Conservation (phyloP, 2,888 invertebrate species). For the Spisula subtruncata region DNA sequence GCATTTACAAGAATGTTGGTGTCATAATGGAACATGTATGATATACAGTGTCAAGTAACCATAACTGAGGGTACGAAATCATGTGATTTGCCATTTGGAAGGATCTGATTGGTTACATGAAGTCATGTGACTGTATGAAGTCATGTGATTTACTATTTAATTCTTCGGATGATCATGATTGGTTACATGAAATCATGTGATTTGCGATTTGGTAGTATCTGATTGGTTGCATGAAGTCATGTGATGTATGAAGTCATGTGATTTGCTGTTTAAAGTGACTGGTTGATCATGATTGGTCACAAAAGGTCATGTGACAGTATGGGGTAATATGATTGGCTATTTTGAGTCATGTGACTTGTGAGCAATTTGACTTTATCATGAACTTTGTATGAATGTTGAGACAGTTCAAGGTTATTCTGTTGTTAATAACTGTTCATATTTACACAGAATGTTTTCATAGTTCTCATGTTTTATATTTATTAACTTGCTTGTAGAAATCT, state of each 20-base stretch:
- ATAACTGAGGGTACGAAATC: too few species aligned
- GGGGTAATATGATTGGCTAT: not conserved
- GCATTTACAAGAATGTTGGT: not conserved
- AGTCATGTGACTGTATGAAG: slow-evolving; percentile 8
- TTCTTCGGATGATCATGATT: not conserved
- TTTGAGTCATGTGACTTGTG: too few species aligned
- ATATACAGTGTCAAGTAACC: not conserved
- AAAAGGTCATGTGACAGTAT: not conserved
- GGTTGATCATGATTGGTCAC: not conserved
- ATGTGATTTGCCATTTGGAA: not conserved
- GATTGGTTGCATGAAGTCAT: slow-evolving; percentile 11
- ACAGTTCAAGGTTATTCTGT: too few species aligned
- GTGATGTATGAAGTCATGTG: slow-evolving; percentile 5
- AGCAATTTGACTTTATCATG: too few species aligned
- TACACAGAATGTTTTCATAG: too few species aligned
- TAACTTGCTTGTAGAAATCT: too few species aligned
- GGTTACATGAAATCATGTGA: not conserved
- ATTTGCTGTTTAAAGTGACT: not conserved
- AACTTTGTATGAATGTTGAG: too few species aligned
- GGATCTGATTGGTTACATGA: not conserved
- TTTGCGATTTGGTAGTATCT: too few species aligned
- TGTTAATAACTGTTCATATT: too few species aligned
- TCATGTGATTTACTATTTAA: not conserved
- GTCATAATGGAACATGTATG: not conserved
- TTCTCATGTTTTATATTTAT: too few species aligned